A percentile compares a stretch with the other conserved stretches of the same genome.
Conservation (phyloP, 2,797 vertebrate species). For the Phyllotis vaccarum region DNA sequence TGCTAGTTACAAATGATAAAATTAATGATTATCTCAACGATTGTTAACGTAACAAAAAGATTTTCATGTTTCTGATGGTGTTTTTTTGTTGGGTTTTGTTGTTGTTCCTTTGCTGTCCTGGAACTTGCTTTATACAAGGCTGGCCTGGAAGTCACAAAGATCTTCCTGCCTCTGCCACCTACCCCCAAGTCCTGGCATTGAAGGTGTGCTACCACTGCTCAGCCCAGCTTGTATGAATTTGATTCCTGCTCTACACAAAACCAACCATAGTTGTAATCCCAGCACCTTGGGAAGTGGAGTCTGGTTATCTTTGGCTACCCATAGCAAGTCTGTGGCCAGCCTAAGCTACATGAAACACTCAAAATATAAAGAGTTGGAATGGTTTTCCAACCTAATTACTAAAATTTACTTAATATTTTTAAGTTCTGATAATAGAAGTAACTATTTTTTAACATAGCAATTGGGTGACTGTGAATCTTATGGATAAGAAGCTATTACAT, state of each 20-base stretch:
- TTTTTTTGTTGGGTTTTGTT: background rate
- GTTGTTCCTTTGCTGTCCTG: background rate
- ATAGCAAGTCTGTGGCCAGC: background rate
- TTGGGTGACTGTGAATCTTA: slow-evolving; percentile 42
- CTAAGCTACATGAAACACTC: background rate
- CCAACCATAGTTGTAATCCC: background rate
- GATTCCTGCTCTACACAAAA: background rate
- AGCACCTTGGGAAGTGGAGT: background rate
- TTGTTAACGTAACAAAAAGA: slow-evolving; percentile 61
- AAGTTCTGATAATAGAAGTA: slow-evolving; percentile 67
- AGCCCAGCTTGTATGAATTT: background rate
- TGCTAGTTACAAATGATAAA: slow-evolving; percentile 38
- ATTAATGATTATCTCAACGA: slow-evolving; percentile 10
- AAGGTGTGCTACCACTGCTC: background rate
- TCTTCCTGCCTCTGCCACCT: background rate
- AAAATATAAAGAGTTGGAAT: background rate
- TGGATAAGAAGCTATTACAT: slow-evolving; percentile 62
- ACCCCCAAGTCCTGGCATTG: background rate
- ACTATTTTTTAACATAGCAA: background rate
- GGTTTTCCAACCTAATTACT: slow-evolving; percentile 15
- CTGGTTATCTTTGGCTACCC: background rate
- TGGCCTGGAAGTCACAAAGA: background rate
- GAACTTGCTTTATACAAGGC: background rate
- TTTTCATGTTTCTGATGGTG: background rate
- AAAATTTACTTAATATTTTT: slow-evolving; percentile 39